Conservation (phyloP, 2,888 invertebrate genomes). For the Craniophora ligustri region DNA sequence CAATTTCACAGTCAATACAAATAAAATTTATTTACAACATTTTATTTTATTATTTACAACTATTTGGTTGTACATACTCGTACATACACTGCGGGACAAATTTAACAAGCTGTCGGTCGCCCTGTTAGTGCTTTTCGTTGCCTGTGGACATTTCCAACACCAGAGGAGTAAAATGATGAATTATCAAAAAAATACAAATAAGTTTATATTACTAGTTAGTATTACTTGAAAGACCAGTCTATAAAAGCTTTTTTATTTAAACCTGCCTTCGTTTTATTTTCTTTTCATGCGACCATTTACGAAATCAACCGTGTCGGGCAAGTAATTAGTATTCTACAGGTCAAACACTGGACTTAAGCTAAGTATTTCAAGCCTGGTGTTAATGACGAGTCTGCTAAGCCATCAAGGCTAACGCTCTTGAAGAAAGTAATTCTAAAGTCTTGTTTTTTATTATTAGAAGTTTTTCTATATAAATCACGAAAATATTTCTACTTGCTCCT, state of each 20-base stretch:
- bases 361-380: constrained; percentile 46
- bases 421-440: constrained; percentile 28
- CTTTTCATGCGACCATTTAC: constrained; percentile 36
- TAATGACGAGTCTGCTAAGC: constrained; percentile 36
- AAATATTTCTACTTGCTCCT: too few species aligned
- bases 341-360: constrained; percentile 31
- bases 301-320: constrained; percentile 27
- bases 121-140: too few species aligned
- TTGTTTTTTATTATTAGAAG: constrained; percentile 3
- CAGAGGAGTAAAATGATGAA: constrained; percentile 4
- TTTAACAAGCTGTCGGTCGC: too few species aligned
- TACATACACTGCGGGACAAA: constrained; percentile 34
- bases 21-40: constrained; percentile 71
- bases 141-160: background rate
- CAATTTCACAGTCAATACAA: constrained; percentile 80
- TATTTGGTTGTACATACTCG: constrained; percentile 20
- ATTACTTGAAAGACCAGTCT: too few species aligned
- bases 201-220: too few species aligned
- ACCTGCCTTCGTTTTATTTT: constrained; percentile 18
- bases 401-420: constrained; percentile 18
- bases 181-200: constrained; percentile 25
- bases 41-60: constrained; percentile 45
- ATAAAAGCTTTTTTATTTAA: background rate
- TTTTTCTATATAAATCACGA: background rate
- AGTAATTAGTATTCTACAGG: constrained; percentile 43